A percentile compares a stretch with the other conserved stretches of the same genome.
Conservation (phyloP, 2,797 vertebrate species). For the Alfaro cultratus region DNA sequence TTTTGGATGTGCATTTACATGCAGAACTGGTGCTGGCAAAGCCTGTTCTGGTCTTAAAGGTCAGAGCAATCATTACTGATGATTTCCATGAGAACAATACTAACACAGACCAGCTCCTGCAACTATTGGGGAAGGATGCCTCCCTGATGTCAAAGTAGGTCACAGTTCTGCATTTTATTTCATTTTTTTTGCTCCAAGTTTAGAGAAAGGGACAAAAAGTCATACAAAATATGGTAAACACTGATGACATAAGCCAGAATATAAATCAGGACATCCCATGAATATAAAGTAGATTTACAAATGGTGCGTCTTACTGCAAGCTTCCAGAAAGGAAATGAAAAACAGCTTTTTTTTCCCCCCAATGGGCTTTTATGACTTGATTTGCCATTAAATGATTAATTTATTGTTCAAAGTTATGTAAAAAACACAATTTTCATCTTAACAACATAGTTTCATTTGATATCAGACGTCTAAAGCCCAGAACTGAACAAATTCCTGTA, state of each 20-base stretch:
- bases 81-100: conserved; percentile 21
- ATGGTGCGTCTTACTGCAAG: background rate
- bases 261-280: conserved; percentile 13
- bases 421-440: background rate
- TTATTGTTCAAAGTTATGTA: background rate
- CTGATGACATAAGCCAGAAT: conserved; percentile 1
- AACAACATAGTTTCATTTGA: conserved; percentile 3
- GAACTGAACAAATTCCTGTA: conserved; percentile 10
- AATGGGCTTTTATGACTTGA: background rate
- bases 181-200: conserved; percentile 35
- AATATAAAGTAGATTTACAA: conserved; percentile 9
- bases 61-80: conserved; percentile 37
- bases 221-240: conserved; percentile 23
- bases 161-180: conserved; percentile 18
- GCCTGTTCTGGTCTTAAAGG: conserved; percentile 49
- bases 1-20: conserved; percentile 24
- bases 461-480: background rate
- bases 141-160: conserved; percentile 37
- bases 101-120: background rate
- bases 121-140: conserved; percentile 21
- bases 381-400: background rate
- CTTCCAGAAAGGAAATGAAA: conserved; percentile 5
- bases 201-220: background rate
- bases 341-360: background rate
- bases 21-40: background rate